A percentile compares a stretch with the other conserved stretches of the same genome.
Conservation (phyloP, 2,113 vertebrate genomes). For the Climacteris rufus region DNA sequence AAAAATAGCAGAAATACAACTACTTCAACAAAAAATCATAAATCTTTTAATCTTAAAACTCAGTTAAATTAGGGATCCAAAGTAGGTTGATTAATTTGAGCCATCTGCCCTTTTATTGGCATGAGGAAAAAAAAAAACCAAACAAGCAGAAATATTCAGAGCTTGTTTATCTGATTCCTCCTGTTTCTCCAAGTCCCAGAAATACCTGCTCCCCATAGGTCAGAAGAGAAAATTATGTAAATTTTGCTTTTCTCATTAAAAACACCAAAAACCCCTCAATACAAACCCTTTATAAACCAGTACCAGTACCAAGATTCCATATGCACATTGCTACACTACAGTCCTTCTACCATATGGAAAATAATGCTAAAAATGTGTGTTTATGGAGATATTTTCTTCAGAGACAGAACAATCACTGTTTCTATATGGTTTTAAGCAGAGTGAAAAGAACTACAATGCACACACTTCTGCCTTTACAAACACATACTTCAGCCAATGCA, state of each 20-base stretch:
- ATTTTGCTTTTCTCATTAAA: not conserved
- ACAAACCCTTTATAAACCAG: not conserved
- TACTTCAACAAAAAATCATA: not conserved
- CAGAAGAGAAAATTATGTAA: not conserved
- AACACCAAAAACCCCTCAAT: not conserved
- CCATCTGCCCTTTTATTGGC: not conserved
- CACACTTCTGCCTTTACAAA: not conserved
- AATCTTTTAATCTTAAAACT: not conserved
- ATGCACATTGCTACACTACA: not conserved
- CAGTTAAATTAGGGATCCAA: not conserved
- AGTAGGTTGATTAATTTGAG: not conserved
- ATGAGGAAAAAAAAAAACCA: not conserved
- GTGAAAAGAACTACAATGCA: not conserved
- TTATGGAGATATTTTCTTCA: not conserved
- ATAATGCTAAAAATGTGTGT: not conserved
- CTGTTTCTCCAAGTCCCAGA: not conserved
- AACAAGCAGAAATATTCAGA: not conserved
- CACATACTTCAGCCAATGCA: not conserved
- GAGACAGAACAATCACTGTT: not conserved
- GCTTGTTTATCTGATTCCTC: not conserved
- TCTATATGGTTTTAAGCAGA: not conserved
- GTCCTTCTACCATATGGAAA: not conserved
- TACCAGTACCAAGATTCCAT: not conserved
- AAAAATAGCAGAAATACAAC: not conserved
- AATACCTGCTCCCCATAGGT: not conserved